Evolutionary conservation across 2,113 vertebrate genomes (phyloP).

Genomic region (Amazona vittata): DNA sequence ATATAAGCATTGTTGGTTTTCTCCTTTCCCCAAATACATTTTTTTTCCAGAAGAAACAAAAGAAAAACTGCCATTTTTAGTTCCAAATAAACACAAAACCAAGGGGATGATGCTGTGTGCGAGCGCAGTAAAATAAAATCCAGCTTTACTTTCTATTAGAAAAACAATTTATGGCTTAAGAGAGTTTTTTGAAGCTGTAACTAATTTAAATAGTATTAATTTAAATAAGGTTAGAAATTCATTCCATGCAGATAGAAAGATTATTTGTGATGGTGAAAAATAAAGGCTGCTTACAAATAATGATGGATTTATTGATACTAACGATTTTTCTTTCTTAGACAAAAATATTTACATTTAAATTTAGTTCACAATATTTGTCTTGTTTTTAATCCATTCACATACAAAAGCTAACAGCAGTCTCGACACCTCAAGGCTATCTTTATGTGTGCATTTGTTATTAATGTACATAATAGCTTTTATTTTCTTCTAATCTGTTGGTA

Average conservation of each 20-base stretch:
- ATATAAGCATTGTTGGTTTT: background rate
- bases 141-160: background rate
- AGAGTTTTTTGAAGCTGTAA: background rate
- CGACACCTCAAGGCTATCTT: background rate
- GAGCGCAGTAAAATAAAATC: background rate
- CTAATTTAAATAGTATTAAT: background rate
- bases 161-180: background rate
- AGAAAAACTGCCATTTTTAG: background rate
- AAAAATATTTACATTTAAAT: slow-evolving; percentile 19
- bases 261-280: background rate
- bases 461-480: background rate
- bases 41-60: background rate
- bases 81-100: background rate
- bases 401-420: background rate
- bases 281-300: background rate
- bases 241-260: background rate
- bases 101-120: background rate
- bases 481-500: background rate
- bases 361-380: background rate
- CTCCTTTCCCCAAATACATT: background rate
- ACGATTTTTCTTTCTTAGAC: background rate
- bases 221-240: background rate
- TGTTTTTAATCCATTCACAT: background rate
- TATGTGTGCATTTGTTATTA: slow-evolving; percentile 6
- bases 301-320: background rate